phyloP scores from a whole-genome alignment of 2,888 invertebrate species.

The Aspidapion aeneum region DNA sequence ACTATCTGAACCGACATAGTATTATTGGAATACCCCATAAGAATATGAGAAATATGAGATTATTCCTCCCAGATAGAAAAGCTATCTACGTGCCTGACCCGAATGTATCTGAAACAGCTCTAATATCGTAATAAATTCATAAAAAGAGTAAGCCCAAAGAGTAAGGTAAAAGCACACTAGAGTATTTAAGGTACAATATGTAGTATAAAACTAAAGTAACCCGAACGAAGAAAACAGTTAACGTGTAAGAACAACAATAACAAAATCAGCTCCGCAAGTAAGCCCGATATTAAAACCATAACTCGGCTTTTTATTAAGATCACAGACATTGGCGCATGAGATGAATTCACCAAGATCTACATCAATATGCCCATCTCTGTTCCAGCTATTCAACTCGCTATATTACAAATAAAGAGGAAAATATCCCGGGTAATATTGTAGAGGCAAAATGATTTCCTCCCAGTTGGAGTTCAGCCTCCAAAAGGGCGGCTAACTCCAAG shows the following conservation, averaged over 20 bases:
- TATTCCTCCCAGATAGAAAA: too few relatives aligned
- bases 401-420: neutral
- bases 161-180: too few relatives aligned
- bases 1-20: too few relatives aligned
- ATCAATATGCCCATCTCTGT: neutral
- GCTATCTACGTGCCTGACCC: too few relatives aligned
- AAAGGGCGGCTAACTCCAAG: constrained; percentile 22
- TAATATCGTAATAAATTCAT: too few relatives aligned
- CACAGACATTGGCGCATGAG: neutral
- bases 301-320: neutral
- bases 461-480: constrained; percentile 9
- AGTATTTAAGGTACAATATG: too few relatives aligned
- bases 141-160: too few relatives aligned
- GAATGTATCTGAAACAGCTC: too few relatives aligned
- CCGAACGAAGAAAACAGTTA: neutral
- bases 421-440: neutral
- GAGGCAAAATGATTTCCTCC: neutral
- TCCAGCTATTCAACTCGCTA: neutral
- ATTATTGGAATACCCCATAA: too few relatives aligned
- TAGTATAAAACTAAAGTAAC: too few relatives aligned
- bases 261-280: neutral
- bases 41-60: too few relatives aligned
- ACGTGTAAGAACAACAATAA: neutral
- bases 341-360: neutral
- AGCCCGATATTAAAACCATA: neutral